phyloP scores from a whole-genome alignment of 2,113 vertebrate genomes.

The Macrotus californicus region DNA sequence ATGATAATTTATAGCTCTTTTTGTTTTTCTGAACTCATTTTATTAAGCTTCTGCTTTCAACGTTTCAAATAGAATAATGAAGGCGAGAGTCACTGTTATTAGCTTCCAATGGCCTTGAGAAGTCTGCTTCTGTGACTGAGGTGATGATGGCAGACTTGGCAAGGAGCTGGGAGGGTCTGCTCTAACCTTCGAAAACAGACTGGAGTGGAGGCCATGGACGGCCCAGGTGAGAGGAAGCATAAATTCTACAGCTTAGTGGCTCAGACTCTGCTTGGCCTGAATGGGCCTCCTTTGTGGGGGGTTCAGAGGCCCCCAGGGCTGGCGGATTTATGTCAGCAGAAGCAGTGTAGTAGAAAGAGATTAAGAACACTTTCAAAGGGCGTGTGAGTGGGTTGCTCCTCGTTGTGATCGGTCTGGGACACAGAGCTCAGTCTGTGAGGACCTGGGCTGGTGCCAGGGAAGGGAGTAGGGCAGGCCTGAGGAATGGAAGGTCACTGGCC shows the following conservation, averaged over 20 bases:
- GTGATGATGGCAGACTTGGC: conserved; percentile 19
- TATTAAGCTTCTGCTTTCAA: conserved; percentile 56
- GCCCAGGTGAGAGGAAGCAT: conserved; percentile 42
- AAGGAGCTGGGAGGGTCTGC: background rate
- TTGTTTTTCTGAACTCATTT: conserved; percentile 58
- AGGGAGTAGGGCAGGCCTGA: conserved; percentile 54
- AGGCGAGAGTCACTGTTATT: background rate
- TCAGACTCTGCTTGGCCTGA: background rate
- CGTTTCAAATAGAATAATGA: conserved; percentile 23
- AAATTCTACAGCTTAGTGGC: background rate
- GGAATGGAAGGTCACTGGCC: conserved; percentile 71
- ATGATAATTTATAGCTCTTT: conserved; percentile 42
- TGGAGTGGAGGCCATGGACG: background rate
- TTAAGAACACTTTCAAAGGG: conserved; percentile 57
- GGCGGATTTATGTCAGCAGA: conserved; percentile 58
- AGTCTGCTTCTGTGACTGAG: background rate
- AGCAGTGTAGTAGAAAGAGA: conserved; percentile 33
- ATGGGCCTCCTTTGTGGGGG: background rate
- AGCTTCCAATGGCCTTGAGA: conserved; percentile 35
- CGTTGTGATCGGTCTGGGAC: conserved; percentile 16
- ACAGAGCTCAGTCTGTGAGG: conserved; percentile 50
- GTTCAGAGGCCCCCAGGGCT: background rate
- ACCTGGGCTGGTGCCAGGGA: conserved; percentile 56
- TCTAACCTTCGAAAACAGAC: background rate
- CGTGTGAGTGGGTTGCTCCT: conserved; percentile 36